Conservation (phyloP, 2,113 vertebrate genomes). For the Heteronetta atricapilla region DNA sequence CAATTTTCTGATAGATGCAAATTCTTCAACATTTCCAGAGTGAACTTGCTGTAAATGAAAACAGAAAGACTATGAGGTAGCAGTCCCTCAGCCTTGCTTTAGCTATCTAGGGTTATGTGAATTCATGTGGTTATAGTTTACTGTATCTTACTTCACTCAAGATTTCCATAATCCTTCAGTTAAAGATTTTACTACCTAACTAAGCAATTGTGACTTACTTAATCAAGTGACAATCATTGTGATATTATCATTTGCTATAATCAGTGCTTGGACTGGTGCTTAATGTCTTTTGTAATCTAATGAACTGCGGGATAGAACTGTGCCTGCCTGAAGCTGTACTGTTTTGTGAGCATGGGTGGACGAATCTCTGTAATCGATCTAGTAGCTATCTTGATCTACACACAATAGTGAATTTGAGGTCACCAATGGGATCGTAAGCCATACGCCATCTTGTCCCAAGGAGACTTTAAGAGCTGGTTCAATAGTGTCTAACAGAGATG, state of each 20-base stretch:
- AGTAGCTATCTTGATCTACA: neutral
- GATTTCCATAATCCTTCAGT: neutral
- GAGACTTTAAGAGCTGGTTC: neutral
- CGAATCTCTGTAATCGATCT: neutral
- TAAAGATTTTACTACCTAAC: neutral
- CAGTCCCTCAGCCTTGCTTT: neutral
- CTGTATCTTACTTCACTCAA: neutral
- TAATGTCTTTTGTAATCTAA: neutral
- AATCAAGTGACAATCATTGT: neutral
- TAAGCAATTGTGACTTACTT: neutral
- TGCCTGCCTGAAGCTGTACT: neutral
- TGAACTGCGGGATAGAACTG: neutral
- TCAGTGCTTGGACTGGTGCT: neutral
- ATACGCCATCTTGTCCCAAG: neutral
- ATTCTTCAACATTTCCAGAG: slow-evolving; percentile 54
- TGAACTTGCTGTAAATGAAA: slow-evolving; percentile 45
- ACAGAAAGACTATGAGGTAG: slow-evolving; percentile 25
- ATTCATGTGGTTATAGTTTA: neutral
- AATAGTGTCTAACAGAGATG: neutral
- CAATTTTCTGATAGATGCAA: slow-evolving; percentile 74
- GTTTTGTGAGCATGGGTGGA: neutral
- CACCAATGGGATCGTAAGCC: neutral
- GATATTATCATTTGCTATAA: neutral
- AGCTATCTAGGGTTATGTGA: neutral
- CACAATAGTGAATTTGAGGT: neutral